Evolutionary conservation across 2,797 vertebrate species (phyloP).

Genomic region (Sebastes iracundus): DNA sequence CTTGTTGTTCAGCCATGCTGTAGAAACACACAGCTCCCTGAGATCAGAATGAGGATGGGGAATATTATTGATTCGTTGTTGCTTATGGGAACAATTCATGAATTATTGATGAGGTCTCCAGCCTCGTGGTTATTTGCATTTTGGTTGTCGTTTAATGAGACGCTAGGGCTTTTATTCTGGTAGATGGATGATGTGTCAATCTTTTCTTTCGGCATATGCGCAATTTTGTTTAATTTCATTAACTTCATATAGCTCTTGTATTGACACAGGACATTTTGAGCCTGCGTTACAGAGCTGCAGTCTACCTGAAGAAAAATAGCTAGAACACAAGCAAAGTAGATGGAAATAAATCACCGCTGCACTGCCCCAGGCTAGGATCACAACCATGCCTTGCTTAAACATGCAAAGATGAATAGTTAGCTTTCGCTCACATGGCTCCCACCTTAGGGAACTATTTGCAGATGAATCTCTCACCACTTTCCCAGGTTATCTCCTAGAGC

Average conservation of each 20-base stretch:
- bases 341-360: constrained; percentile 65
- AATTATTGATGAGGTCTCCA: constrained; percentile 64
- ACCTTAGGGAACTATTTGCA: constrained; percentile 78
- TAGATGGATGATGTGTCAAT: constrained; percentile 46
- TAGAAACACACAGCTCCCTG: constrained; percentile 2
- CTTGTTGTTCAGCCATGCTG: constrained; percentile 25
- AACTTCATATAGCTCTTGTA: background rate
- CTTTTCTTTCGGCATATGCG: constrained; percentile 8
- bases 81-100: constrained; percentile 63
- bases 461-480: constrained; percentile 60
- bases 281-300: constrained; percentile 5
- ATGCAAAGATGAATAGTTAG: constrained; percentile 76
- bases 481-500: constrained; percentile 75
- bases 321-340: constrained; percentile 43
- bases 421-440: constrained; percentile 61
- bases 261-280: constrained; percentile 21
- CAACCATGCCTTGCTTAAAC: constrained; percentile 67
- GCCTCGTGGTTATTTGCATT: constrained; percentile 56
- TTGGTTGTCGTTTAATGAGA: constrained; percentile 57
- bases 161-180: constrained; percentile 36
- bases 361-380: constrained; percentile 57
- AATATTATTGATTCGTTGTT: constrained; percentile 61
- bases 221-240: constrained; percentile 9
- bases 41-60: constrained; percentile 29
- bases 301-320: constrained; percentile 16